phyloP scores from a whole-genome alignment of 1,140 invertebrate genomes.

The Drosophila baimaii region DNA sequence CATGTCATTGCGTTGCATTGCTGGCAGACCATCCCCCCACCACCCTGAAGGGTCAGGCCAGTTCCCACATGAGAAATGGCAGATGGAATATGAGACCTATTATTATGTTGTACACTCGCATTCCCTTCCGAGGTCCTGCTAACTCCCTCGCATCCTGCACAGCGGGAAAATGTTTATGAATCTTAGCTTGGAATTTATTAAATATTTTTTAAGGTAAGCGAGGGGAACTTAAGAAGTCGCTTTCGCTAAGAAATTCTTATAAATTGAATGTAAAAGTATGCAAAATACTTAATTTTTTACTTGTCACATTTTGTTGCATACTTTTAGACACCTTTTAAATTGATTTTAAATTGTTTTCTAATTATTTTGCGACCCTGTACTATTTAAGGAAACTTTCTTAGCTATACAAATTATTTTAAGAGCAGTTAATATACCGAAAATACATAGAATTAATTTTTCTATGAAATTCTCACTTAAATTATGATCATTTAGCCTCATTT shows the following conservation, averaged over 20 bases:
- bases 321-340: too few relatives aligned
- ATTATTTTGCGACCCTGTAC: too few relatives aligned
- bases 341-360: too few relatives aligned
- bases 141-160: background rate
- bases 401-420: too few relatives aligned
- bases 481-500: background rate
- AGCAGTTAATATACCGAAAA: too few relatives aligned
- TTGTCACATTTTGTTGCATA: too few relatives aligned
- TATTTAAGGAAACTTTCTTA: too few relatives aligned
- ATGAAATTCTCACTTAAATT: background rate
- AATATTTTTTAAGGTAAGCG: background rate
- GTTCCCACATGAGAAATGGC: background rate
- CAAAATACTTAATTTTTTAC: too few relatives aligned
- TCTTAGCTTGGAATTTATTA: background rate
- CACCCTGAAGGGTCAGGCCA: background rate
- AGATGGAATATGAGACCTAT: slow-evolving; percentile 54
- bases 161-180: slow-evolving; percentile 2
- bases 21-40: background rate
- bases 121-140: slow-evolving; percentile 5
- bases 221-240: too few relatives aligned
- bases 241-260: too few relatives aligned
- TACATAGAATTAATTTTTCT: too few relatives aligned
- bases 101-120: slow-evolving; percentile 39
- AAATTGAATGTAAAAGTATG: too few relatives aligned
- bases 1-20: slow-evolving; percentile 32